Base-by-base conservation (phyloP, 2,113 vertebrate genomes). In the Spea multiplicata region DNA sequence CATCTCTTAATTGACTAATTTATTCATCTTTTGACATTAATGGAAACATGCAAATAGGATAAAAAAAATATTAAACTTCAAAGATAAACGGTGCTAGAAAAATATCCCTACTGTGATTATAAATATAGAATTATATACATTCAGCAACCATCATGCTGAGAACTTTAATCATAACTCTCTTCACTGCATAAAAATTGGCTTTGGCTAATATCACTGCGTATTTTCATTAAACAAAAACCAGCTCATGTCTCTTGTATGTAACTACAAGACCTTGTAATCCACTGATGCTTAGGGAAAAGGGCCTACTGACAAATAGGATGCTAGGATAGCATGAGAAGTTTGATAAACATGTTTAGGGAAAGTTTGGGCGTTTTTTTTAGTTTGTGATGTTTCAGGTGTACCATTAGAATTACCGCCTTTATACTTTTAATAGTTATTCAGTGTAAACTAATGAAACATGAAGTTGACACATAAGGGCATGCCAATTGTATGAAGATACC, bases 1-100 rank as follows among this genome's bases (percentile, higher is more conserved):
- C n/a, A 78, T 59, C 57, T 48, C 17, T 71, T 71, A 68, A 78
- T 78, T 73, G 71, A 78, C 17, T 72, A 80, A 73, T 67, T 73
- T 73, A 80, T 73, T 80, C 61, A 30, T 1, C 72, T 73, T 66
- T 12, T 80, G 61, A 73, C 59, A 80, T 66, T 73, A 46, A 73
- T 57, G 64, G 62, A 72, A 53, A 53, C 0, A 73, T 62, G 62
- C 62, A 70, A 14, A 66, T 30, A 59, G 47, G 66, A 79, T 66
- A 72, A 73, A 50, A 71, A 57, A 59, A 65, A 44, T 30, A 17
- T n/a, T 13, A 13, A 14, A 78, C 70, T 73, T 64, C 76, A 78
- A 73, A 70, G 69, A 65, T 66, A 73, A 53, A 53, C 17, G 16
- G 50, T 61, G 52, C 61, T 47, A 70, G 44, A 73, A 53, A 49